phyloP scores from a whole-genome alignment of 2,888 invertebrate genomes.

The Sepioteuthis lessoniana region DNA sequence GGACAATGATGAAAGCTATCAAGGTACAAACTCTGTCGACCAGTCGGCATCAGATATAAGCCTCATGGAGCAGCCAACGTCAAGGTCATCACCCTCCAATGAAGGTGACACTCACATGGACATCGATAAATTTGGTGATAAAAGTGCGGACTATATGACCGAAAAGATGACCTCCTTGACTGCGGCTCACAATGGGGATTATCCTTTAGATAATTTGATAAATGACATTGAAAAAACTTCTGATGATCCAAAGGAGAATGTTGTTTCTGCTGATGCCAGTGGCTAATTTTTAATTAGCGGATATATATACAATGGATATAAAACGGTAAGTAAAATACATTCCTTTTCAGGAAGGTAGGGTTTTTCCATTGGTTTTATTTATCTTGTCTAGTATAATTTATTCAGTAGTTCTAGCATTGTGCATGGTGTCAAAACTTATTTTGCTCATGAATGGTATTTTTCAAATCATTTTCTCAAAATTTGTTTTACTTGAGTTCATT shows the following conservation, averaged over 20 bases:
- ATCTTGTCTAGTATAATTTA: neutral
- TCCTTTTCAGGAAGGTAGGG: neutral
- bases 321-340: constrained; percentile 37
- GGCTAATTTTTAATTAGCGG: constrained; percentile 50
- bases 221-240: constrained; percentile 53
- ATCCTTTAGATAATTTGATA: constrained; percentile 52
- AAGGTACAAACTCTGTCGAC: constrained; percentile 62
- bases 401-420: neutral
- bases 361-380: neutral
- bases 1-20: constrained; percentile 61
- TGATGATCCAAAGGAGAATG: constrained; percentile 50
- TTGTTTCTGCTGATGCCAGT: constrained; percentile 53
- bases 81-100: constrained; percentile 55
- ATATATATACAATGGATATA: constrained; percentile 35
- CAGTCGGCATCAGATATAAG: constrained; percentile 62
- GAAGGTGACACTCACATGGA: constrained; percentile 50
- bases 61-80: constrained; percentile 56
- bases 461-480: too few relatives aligned
- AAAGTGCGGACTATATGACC: constrained; percentile 47
- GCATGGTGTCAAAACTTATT: neutral
- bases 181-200: constrained; percentile 47
- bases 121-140: constrained; percentile 48
- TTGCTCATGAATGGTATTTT: too few relatives aligned
- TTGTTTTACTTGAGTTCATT: neutral
- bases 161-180: constrained; percentile 48